Percentiles rank a stretch among this genome's conserved stretches.
phyloP scores from a whole-genome alignment of 35 echinoderm and acorn worm species.

The Acanthaster planci region DNA sequence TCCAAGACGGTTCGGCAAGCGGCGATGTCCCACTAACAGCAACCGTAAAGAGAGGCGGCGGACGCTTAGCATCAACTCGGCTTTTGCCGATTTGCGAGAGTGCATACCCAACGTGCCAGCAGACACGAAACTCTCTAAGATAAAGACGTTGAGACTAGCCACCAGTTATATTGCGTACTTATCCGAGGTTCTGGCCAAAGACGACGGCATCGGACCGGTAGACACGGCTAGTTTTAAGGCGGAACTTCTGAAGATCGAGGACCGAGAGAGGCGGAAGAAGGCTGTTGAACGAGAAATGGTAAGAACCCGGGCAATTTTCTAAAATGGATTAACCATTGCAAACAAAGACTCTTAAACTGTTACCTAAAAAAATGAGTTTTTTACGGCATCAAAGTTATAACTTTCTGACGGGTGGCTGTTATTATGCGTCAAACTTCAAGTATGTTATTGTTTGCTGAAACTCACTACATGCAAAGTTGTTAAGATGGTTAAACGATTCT shows the following conservation, averaged over 20 bases:
- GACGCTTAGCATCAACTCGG: slow-evolving; percentile 96
- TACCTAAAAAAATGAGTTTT: no score
- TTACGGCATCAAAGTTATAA: no score
- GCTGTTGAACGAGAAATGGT: slow-evolving; percentile 50
- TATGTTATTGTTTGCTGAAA: no score
- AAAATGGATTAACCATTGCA: no score
- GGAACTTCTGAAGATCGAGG: slow-evolving; percentile 62
- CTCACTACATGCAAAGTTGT: no score
- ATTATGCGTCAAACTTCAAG: no score
- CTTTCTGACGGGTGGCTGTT: no score
- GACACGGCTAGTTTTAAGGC: slow-evolving; percentile 35
- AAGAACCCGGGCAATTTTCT: slow-evolving; percentile 8
- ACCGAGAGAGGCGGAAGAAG: slow-evolving; percentile 71
- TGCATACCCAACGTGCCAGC: slow-evolving; percentile 98
- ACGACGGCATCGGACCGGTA: slow-evolving; percentile 41
- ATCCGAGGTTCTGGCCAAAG: slow-evolving; percentile 78
- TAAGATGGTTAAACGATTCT: no score
- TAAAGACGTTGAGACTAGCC: slow-evolving; percentile 94
- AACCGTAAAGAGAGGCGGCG: slow-evolving; percentile 89
- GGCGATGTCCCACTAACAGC: slow-evolving; percentile 31
- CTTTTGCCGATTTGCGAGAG: slow-evolving; percentile 92
- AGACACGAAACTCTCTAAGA: slow-evolving; percentile 99
- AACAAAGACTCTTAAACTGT: no score
- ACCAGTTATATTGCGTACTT: slow-evolving; percentile 98
- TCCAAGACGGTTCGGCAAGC: slow-evolving; percentile 19